These are phyloP conservation scores for Styela clava DNA, from an alignment of 23 tunicate species.

Conservation along the genomic window DNA sequence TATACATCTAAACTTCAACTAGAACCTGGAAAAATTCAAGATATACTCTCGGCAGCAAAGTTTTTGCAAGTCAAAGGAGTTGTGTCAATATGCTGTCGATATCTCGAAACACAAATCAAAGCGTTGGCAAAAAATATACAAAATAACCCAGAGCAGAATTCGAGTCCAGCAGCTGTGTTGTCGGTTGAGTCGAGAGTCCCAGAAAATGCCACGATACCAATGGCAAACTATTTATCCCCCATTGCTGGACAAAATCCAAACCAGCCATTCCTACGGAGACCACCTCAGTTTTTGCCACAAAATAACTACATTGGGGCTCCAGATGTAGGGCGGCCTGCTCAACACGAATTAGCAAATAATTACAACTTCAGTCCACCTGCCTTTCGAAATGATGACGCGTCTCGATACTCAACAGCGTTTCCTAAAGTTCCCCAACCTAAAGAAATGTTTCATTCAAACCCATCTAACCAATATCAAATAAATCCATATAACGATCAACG, in stretches of 20 bases:
- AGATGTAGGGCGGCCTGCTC: too few species aligned
- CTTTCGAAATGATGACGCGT: neutral
- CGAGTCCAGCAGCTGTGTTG: neutral
- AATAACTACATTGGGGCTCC: neutral
- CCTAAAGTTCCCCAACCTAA: neutral
- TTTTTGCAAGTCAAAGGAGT: constrained; percentile 81
- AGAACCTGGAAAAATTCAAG: constrained; percentile 62
- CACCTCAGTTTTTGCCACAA: neutral
- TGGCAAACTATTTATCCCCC: neutral
- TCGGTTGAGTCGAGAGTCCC: neutral
- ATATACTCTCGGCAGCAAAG: constrained; percentile 76
- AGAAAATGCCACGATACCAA: neutral
- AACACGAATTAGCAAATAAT: neutral
- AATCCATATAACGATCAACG: neutral
- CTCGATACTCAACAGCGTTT: neutral
- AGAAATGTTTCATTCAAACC: neutral
- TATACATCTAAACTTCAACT: constrained; percentile 82
- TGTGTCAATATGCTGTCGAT: constrained; percentile 90
- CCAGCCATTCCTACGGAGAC: neutral
- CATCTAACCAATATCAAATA: neutral
- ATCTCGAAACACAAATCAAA: constrained; percentile 68
- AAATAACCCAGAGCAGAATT: neutral
- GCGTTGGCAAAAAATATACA: constrained; percentile 43
- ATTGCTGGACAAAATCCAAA: neutral
- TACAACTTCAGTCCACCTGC: neutral